phyloP scores from a whole-genome alignment of 2,113 vertebrate species.

The Hydrolagus affinis region DNA sequence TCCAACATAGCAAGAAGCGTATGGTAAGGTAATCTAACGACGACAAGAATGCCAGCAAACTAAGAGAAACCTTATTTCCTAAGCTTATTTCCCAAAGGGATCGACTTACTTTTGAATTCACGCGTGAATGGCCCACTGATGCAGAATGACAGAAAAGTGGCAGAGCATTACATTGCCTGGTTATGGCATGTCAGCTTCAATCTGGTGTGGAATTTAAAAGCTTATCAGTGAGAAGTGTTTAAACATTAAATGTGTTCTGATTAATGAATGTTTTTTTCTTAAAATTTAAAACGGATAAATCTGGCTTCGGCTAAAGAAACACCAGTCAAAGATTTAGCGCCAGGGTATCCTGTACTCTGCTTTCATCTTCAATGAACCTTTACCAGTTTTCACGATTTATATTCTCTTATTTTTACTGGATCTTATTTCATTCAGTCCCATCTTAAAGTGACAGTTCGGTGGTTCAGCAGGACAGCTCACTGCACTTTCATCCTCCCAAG shows the following conservation, averaged over 20 bases:
- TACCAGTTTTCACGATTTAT: not conserved
- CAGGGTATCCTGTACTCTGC: not conserved
- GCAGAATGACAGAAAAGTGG: conserved; percentile 21
- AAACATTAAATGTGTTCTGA: not conserved
- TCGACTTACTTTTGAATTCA: not conserved
- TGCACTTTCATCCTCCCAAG: not conserved
- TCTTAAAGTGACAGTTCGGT: not conserved
- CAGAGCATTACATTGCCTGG: conserved; percentile 13
- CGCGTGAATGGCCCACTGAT: not conserved
- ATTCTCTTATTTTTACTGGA: not conserved
- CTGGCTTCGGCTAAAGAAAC: not conserved
- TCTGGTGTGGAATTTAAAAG: conserved; percentile 14
- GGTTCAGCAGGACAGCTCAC: not conserved
- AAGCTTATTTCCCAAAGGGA: not conserved
- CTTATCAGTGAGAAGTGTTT: conserved; percentile 6
- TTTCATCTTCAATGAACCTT: not conserved
- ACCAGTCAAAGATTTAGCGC: not conserved
- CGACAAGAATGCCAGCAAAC: not conserved
- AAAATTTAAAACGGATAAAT: not conserved
- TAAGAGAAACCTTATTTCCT: too few relatives aligned
- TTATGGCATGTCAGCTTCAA: conserved; percentile 15
- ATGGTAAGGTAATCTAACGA: not conserved
- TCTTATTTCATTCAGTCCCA: not conserved
- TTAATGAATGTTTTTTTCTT: not conserved
- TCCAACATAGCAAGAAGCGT: too few relatives aligned